Base-by-base conservation (phyloP, 2,888 invertebrate genomes). In the Torymus texanus region DNA sequence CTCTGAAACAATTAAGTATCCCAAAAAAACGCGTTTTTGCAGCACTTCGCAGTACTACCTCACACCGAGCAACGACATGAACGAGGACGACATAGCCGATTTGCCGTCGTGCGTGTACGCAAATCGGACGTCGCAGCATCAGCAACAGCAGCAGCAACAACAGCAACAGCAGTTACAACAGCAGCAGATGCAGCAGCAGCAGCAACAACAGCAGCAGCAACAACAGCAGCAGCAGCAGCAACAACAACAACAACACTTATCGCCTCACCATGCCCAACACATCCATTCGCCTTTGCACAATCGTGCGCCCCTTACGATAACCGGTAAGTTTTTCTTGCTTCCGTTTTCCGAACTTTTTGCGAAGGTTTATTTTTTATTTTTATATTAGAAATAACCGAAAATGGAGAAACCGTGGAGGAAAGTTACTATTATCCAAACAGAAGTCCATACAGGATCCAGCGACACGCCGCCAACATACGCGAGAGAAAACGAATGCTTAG, bases 401-500 rank as follows among this genome's bases (percentile, higher is more conserved):
- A 87, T 50, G 90, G 90, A 29, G 29, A 29, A 2, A 29, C 29
- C 86, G 81, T 90, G 87, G 87, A 92, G 84, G 91, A 91, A 70
- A 89, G 91, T 61, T 94, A 94, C 87, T 93, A 94, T 29, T 29
- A 29, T 82, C 94, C 94, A 83, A 93, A 93, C 74, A 94, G 95
- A 1, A 95, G 95, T 5, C 95, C 95, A 5, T 97, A 97, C 91
- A 93, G 97, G 87, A 95, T 97, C 83, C 97, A 97, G 90, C 93
- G 97, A 82, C 97, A 97, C 85, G 97, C 98, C 2, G 97, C 98
- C 80, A 98, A 98, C 91, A 97, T 98, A 84, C 94, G 99, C 85
- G 99, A 99, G 92, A 93, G 98, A 90, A 97, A 98, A 92, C 95
- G 98, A 90, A 98, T 99, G 98, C 95, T 98, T 94, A 97, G 97